Evolutionary conservation across 2,113 vertebrate genomes (phyloP).

Genomic region (Uropsilus gracilis): DNA sequence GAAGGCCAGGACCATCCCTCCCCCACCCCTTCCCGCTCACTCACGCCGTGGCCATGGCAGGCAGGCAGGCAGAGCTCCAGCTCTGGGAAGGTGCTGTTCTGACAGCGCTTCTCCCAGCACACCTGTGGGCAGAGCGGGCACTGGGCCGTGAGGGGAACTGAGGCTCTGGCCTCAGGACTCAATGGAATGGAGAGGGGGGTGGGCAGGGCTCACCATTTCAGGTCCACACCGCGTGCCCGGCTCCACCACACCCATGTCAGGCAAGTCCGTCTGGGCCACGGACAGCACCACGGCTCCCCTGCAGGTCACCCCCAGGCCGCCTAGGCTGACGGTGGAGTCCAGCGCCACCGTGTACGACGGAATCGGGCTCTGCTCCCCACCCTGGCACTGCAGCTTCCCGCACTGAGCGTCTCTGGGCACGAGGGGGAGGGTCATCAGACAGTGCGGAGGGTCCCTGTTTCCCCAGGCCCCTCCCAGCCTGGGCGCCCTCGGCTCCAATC

Average conservation of each 20-base stretch:
- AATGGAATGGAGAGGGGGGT: not conserved
- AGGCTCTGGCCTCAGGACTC: not conserved
- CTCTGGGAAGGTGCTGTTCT: conserved; percentile 91
- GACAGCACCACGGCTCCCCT: conserved; percentile 89
- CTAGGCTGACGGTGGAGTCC: conserved; percentile 90
- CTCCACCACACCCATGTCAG: conserved; percentile 92
- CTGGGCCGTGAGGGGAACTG: not conserved
- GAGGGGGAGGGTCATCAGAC: not conserved
- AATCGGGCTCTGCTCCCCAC: conserved; percentile 91
- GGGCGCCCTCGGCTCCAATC: fast-evolving
- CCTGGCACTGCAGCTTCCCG: conserved; percentile 97
- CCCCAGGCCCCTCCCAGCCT: not conserved
- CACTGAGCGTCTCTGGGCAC: conserved; percentile 92
- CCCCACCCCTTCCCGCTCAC: not conserved
- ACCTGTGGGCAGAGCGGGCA: conserved; percentile 85
- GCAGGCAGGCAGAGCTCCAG: conserved; percentile 89
- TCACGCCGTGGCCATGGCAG: conserved; percentile 89
- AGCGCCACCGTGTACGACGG: conserved; percentile 90
- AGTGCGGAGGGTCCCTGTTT: fast-evolving
- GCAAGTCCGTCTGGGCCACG: conserved; percentile 88
- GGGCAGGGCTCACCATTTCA: conserved; percentile 88
- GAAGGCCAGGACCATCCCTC: not conserved
- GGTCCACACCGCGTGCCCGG: conserved; percentile 95
- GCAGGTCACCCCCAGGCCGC: conserved; percentile 91
- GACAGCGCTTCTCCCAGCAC: conserved; percentile 92